Percentiles rank a stretch among this genome's conserved stretches.
Conservation (phyloP, 2,797 vertebrate species). For the Ceyx erithaca region DNA sequence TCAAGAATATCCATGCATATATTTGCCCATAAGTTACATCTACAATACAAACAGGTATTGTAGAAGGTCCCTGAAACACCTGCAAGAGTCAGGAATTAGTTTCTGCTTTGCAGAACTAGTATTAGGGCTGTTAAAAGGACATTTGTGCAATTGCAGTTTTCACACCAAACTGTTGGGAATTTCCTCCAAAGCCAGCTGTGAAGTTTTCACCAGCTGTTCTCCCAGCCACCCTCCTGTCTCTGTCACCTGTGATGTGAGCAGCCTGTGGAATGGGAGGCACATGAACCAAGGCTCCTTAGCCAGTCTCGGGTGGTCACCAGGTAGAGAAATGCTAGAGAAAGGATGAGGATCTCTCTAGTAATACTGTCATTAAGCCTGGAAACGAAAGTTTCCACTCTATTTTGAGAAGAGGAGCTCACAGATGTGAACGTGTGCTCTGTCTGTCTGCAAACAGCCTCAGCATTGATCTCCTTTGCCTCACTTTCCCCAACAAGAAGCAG, state of each 20-base stretch:
- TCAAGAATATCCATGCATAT: neutral
- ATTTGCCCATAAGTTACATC: neutral
- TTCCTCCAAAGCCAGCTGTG: neutral
- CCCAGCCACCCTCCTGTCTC: neutral
- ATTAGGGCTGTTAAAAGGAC: neutral
- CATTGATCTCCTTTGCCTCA: slow-evolving; percentile 10
- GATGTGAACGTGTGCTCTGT: neutral
- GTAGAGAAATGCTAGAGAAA: neutral
- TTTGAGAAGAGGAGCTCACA: neutral
- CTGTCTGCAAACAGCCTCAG: neutral
- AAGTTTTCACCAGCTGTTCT: neutral
- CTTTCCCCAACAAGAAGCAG: slow-evolving; percentile 1
- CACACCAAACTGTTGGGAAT: neutral
- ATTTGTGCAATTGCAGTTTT: neutral
- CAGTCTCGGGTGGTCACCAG: neutral
- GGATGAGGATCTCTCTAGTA: neutral
- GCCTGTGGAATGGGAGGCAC: neutral
- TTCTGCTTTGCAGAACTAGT: neutral
- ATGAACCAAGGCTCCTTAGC: accelerated
- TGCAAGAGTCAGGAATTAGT: neutral
- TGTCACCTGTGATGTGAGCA: neutral
- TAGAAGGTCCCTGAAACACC: neutral
- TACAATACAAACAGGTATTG: neutral
- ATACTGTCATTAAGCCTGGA: neutral
- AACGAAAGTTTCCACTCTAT: neutral